phyloP scores from a whole-genome alignment of 2,113 vertebrate species.

The Rhea americana region DNA sequence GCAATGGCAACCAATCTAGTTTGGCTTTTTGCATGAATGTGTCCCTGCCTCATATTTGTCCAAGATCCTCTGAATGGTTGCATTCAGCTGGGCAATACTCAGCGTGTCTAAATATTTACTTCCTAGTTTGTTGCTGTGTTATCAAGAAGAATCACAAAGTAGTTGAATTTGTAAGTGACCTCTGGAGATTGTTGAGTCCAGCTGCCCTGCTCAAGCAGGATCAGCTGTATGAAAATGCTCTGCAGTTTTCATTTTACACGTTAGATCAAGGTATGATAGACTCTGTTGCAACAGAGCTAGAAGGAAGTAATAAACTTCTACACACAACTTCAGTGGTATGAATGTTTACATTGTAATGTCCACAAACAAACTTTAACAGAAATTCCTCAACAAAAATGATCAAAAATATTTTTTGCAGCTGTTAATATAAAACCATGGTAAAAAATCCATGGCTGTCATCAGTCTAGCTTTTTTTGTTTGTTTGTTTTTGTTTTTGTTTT shows the following conservation, averaged over 20 bases:
- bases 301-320: not conserved
- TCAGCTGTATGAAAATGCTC: not conserved
- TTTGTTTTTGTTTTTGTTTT: too few relatives aligned
- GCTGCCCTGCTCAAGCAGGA: not conserved
- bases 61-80: not conserved
- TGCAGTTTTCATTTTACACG: accelerated
- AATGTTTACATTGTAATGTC: not conserved
- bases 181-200: not conserved
- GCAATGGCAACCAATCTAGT: not conserved
- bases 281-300: not conserved
- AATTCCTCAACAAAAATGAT: not conserved
- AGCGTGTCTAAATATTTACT: not conserved
- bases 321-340: not conserved
- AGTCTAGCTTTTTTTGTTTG: too few relatives aligned
- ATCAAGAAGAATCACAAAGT: not conserved
- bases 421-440: not conserved
- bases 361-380: not conserved
- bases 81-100: not conserved
- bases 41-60: not conserved
- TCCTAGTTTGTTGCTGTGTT: not conserved
- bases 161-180: not conserved
- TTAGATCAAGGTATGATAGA: not conserved
- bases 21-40: not conserved
- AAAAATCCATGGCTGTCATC: not conserved
- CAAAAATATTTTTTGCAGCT: not conserved